Base-by-base conservation (phyloP, 2,113 vertebrate species). In the Pogonocichla stellata region DNA sequence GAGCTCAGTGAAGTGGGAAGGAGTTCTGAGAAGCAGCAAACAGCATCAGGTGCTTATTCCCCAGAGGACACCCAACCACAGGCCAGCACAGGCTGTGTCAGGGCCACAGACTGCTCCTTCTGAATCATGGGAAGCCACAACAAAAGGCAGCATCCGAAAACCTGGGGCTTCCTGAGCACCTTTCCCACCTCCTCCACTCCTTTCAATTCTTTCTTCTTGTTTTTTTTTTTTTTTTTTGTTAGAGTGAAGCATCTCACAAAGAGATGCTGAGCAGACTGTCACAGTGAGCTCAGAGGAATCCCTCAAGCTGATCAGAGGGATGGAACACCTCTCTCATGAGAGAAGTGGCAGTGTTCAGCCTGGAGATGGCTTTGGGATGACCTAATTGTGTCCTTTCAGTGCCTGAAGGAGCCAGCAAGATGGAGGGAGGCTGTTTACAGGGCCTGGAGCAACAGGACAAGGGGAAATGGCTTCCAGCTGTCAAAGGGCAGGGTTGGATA, bases 111-210 rank as follows among this genome's bases (percentile, higher is more conserved):
- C 58, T 93, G 82, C 34, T 96, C 92, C 60, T 73, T n/a, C 79
- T 86, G 93, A 95, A 51, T 94, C 85, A 95, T 2, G 22, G 58
- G 42, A 82, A 94, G 90, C 89, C 95, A 92, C 92, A 90, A 93
- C 47, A 93, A 47, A 93, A 79, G 34, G 22, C 61, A 82, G 66
- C 58, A 77, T 28, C 62, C 4, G 1, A 80, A 94, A 94, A 90
- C 15, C 62, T 2, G 1, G 23, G 38, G 42, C 71, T 90, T 65
- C 93, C 85, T 79, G 48, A 77, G 43, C 51, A 80, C 85, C 50
- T 48, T 88, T 88, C 71, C 89, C 40, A 51, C 29, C 90, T 62
- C 43, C 72, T 88, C 43, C 60, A 47, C 34, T 70, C 23, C 3
- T 6, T 48, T 69, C 31, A 80, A 0, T 5, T 48, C n/a, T 75